Conservation (phyloP, 2,888 invertebrate species). For the Psylliodes chrysocephalus region DNA sequence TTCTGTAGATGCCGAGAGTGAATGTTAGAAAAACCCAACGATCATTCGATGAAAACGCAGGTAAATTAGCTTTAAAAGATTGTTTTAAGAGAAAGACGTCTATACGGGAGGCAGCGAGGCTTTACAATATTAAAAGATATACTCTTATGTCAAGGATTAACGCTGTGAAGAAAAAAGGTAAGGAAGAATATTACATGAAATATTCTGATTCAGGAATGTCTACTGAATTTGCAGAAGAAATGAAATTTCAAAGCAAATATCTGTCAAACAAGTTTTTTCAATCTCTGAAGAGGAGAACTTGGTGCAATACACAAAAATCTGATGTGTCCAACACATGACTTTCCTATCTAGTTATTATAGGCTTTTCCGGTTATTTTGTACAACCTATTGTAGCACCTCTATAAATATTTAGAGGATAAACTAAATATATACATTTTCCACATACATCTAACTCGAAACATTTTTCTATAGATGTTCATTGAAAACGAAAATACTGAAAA, state of each 20-base stretch:
- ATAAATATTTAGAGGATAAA: too few species aligned
- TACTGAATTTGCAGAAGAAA: background rate
- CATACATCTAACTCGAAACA: too few species aligned
- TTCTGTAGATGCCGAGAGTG: background rate
- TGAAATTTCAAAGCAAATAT: background rate
- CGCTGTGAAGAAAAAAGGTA: background rate
- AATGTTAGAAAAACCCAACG: background rate
- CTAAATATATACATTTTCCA: too few species aligned
- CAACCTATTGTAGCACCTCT: too few species aligned
- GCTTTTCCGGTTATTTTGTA: too few species aligned
- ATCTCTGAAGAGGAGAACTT: background rate
- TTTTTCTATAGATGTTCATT: too few species aligned
- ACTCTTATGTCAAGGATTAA: background rate
- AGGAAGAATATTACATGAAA: background rate
- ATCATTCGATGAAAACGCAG: background rate
- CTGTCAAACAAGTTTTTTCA: background rate
- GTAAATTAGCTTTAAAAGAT: background rate
- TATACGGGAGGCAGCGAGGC: background rate
- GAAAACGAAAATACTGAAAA: too few species aligned
- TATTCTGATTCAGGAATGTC: background rate
- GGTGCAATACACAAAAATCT: too few species aligned
- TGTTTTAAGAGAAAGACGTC: slow-evolving; percentile 5
- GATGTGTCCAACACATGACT: too few species aligned
- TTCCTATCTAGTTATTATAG: too few species aligned
- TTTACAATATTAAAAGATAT: slow-evolving; percentile 1